phyloP scores from a whole-genome alignment of 2,113 vertebrate species.

The Strigops habroptila region DNA sequence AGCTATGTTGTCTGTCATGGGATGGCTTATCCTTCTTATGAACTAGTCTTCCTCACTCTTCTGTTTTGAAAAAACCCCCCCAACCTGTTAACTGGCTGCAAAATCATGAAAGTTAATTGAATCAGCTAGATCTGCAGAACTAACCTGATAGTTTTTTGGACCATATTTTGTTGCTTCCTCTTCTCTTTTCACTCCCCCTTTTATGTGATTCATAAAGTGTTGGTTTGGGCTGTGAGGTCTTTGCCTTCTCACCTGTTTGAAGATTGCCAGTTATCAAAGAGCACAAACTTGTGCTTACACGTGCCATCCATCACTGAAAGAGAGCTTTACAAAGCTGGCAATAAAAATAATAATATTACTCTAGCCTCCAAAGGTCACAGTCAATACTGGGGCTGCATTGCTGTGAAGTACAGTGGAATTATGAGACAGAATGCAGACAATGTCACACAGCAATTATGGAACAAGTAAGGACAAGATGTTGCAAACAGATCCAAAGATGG shows the following conservation, averaged over 20 bases:
- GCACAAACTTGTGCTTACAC: fast-evolving
- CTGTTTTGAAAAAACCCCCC: not conserved
- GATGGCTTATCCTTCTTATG: not conserved
- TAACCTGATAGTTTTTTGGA: not conserved
- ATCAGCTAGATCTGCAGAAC: not conserved
- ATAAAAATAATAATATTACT: not conserved
- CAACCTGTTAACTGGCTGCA: not conserved
- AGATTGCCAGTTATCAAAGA: not conserved
- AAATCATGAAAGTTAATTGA: not conserved
- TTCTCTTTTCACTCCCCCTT: not conserved
- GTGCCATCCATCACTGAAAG: not conserved
- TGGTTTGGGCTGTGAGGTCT: not conserved
- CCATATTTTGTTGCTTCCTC: not conserved
- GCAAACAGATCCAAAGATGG: not conserved
- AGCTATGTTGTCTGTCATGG: not conserved
- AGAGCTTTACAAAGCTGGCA: not conserved
- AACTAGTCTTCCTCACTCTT: not conserved
- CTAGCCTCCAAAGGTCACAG: not conserved
- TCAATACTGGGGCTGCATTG: not conserved
- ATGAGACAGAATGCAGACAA: not conserved
- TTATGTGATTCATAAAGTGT: not conserved
- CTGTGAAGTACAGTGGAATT: not conserved
- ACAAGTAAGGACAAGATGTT: not conserved
- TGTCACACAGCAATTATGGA: not conserved
- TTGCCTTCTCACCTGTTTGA: not conserved